Evolutionary conservation across 2,113 vertebrate species (phyloP).

Genomic region (Perognathus longimembris): DNA sequence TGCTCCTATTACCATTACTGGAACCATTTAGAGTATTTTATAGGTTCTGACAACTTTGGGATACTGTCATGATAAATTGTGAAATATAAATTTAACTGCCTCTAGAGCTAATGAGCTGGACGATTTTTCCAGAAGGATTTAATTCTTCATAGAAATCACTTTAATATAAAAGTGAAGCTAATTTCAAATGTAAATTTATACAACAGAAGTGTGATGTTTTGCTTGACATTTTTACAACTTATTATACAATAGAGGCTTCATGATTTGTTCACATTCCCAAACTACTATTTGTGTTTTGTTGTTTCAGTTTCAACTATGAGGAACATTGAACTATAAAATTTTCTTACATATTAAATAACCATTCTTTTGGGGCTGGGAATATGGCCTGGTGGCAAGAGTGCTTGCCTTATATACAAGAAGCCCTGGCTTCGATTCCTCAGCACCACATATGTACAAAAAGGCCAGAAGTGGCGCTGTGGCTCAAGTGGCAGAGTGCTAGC

Average conservation of each 20-base stretch:
- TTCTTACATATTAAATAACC: constrained; percentile 17
- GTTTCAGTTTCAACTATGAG: background rate
- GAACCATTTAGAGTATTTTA: background rate
- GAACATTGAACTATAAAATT: constrained; percentile 37
- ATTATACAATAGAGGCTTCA: background rate
- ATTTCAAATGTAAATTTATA: constrained; percentile 28
- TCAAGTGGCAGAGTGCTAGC: too few relatives aligned
- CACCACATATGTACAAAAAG: too few relatives aligned
- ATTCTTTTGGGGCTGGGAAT: too few relatives aligned
- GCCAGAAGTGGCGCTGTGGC: too few relatives aligned
- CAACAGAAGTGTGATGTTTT: background rate
- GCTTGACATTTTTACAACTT: constrained; percentile 15
- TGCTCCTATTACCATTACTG: background rate
- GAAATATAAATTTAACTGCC: background rate
- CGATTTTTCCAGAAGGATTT: background rate
- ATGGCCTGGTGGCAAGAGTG: too few relatives aligned
- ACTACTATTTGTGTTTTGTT: constrained; percentile 7
- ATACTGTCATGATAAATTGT: background rate
- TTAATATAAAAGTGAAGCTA: background rate
- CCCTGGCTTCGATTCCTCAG: too few relatives aligned
- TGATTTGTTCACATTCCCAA: background rate
- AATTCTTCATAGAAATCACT: background rate
- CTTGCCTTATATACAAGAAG: too few relatives aligned
- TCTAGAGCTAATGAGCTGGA: background rate
- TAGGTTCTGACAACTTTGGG: background rate